A percentile compares a stretch with the other conserved stretches of the same genome.
phyloP scores from a whole-genome alignment of 2,113 vertebrate genomes.

The Lethenteron camtschaticum region DNA sequence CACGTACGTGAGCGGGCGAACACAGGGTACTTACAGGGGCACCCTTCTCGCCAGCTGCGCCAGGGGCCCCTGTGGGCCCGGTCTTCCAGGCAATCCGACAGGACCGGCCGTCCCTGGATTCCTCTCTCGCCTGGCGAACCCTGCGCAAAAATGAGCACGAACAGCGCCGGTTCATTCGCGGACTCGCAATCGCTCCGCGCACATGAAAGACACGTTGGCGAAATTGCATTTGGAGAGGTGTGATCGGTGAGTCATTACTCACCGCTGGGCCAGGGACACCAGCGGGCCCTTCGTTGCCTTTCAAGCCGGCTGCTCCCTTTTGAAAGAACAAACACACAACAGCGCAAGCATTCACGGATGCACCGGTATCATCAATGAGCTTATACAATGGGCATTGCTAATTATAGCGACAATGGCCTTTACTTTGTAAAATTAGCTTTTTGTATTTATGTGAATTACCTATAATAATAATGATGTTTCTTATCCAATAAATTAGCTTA shows the following conservation, averaged over 20 bases:
- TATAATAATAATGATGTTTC: too few relatives aligned
- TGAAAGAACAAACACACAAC: constrained; percentile 2
- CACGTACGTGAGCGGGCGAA: neutral
- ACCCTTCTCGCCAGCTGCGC: constrained; percentile 59
- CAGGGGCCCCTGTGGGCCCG: constrained; percentile 37
- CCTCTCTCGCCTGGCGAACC: constrained; percentile 56
- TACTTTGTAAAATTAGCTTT: too few relatives aligned
- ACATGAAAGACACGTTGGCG: too few relatives aligned
- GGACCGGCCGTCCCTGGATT: constrained; percentile 36
- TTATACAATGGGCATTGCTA: too few relatives aligned
- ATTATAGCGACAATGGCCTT: too few relatives aligned
- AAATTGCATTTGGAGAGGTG: too few relatives aligned
- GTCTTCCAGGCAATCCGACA: constrained; percentile 52
- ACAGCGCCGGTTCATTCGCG: too few relatives aligned
- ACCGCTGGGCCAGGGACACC: constrained; percentile 38
- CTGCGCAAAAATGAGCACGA: constrained; percentile 17
- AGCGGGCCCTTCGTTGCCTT: constrained; percentile 48
- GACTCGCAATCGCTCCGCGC: too few relatives aligned
- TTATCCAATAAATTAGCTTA: too few relatives aligned
- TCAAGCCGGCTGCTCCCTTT: constrained; percentile 52
- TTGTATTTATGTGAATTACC: too few relatives aligned
- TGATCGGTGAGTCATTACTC: constrained; percentile 11
- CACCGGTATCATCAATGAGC: neutral
- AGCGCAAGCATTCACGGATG: neutral
- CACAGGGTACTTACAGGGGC: constrained; percentile 37